Evolutionary conservation across 2,797 vertebrate genomes (phyloP).

Genomic region (Anas flavirostris): DNA sequence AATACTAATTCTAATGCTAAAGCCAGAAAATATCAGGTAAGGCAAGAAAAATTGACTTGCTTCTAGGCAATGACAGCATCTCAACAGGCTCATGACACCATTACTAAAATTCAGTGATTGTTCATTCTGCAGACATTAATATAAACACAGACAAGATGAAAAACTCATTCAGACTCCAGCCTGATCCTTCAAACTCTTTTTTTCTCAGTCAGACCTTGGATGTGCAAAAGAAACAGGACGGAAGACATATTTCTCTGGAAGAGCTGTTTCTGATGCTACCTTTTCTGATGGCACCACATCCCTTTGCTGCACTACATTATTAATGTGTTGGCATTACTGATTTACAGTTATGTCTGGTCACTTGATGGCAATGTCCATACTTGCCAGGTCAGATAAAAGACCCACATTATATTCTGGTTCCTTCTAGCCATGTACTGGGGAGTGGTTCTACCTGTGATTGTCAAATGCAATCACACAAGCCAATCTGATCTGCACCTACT

Average conservation of each 20-base stretch:
- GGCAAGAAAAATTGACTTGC: background rate
- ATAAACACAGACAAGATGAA: background rate
- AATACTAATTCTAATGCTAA: background rate
- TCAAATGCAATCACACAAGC: background rate
- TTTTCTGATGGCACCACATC: background rate
- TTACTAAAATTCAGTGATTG: background rate
- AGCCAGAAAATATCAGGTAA: background rate
- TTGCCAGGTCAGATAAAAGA: background rate
- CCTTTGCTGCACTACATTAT: background rate
- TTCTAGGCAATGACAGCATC: background rate
- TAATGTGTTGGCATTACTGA: background rate
- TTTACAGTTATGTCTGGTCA: background rate
- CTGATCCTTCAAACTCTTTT: background rate
- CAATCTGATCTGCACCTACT: background rate
- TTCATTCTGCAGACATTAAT: background rate
- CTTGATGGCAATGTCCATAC: fast-evolving
- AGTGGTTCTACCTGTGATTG: background rate
- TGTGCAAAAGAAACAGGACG: background rate
- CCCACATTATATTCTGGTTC: fast-evolving
- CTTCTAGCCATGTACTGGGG: background rate
- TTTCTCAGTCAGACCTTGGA: background rate
- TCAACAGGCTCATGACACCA: background rate
- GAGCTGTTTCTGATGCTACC: background rate
- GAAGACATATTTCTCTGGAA: background rate
- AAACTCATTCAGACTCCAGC: background rate